These are phyloP conservation scores for Agrenia bidenticulata DNA, from an alignment of 2,888 invertebrate genomes.

Conservation along the genomic window DNA sequence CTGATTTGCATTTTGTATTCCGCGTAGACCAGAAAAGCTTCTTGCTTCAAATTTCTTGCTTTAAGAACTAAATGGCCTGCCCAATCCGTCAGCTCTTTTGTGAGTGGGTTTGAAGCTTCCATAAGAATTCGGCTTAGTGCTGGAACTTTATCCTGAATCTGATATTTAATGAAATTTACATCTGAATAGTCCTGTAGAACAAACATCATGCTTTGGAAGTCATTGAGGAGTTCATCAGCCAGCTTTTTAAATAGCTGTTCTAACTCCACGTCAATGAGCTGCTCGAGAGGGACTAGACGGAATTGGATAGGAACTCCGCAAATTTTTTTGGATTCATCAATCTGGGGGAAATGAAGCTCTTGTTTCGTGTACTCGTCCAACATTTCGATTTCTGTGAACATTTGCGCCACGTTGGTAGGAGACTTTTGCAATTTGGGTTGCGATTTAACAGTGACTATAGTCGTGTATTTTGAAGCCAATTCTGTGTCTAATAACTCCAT, in stretches of 20 bases:
- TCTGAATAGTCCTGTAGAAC: constrained; percentile 13
- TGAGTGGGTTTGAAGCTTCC: constrained; percentile 20
- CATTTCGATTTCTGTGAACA: constrained; percentile 14
- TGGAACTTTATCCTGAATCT: constrained; percentile 8
- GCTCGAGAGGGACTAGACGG: constrained; percentile 11
- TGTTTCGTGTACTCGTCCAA: constrained; percentile 5
- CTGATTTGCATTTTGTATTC: neutral
- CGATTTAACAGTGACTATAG: neutral
- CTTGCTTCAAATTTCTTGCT: neutral
- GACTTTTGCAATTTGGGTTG: constrained; percentile 1
- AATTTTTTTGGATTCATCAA: neutral
- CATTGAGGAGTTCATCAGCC: neutral
- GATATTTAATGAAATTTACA: constrained; percentile 2
- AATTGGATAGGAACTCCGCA: constrained; percentile 18
- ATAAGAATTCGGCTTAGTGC: neutral
- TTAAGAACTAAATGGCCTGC: neutral
- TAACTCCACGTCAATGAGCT: neutral
- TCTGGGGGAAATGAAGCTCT: constrained; percentile 12
- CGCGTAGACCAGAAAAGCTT: neutral
- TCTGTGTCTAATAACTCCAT: constrained; percentile 10
- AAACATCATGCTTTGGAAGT: constrained; percentile 9
- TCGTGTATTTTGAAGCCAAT: neutral
- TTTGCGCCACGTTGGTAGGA: constrained; percentile 6
- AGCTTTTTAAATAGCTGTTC: constrained; percentile 5
- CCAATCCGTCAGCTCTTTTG: neutral